phyloP scores from a whole-genome alignment of 2,797 vertebrate genomes.

The Lindbergichthys nudifrons region DNA sequence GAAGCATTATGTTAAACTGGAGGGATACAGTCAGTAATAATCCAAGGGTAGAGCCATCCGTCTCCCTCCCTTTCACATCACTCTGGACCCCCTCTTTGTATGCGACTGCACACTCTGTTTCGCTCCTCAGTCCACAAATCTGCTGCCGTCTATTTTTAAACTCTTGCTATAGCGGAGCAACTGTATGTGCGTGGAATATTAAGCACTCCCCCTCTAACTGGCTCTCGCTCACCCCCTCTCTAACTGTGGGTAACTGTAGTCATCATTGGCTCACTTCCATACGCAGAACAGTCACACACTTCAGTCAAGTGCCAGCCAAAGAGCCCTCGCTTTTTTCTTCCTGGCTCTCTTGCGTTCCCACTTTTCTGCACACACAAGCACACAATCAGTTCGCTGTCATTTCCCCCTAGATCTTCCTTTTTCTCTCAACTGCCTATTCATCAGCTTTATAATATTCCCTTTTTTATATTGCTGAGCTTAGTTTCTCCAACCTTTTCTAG shows the following conservation, averaged over 20 bases:
- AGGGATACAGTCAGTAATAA: constrained; percentile 6
- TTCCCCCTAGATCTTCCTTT: neutral
- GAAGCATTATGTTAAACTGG: neutral
- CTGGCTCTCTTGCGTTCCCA: constrained; percentile 19
- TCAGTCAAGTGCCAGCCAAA: constrained; percentile 64
- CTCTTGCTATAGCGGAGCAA: constrained; percentile 73
- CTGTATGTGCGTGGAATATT: constrained; percentile 76
- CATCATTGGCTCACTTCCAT: constrained; percentile 57
- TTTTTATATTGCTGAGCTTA: constrained; percentile 19
- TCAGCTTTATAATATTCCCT: constrained; percentile 23
- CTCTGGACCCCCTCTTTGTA: constrained; percentile 46
- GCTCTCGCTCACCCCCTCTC: constrained; percentile 46
- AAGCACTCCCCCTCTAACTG: constrained; percentile 52
- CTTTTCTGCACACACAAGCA: constrained; percentile 34
- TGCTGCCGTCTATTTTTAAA: constrained; percentile 79
- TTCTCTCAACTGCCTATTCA: constrained; percentile 32
- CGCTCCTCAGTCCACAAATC: constrained; percentile 64
- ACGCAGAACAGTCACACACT: constrained; percentile 51
- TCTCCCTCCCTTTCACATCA: constrained; percentile 6
- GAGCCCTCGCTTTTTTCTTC: constrained; percentile 45
- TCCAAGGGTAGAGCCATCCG: constrained; percentile 5
- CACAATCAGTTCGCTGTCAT: constrained; percentile 11
- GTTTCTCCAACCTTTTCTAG: constrained; percentile 29
- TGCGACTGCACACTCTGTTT: constrained; percentile 49
- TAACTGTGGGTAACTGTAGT: constrained; percentile 58